Percentiles rank a stretch among this genome's conserved stretches.
Evolutionary conservation across 2,888 invertebrate species (phyloP).

Genomic region (Venusia cambrica): DNA sequence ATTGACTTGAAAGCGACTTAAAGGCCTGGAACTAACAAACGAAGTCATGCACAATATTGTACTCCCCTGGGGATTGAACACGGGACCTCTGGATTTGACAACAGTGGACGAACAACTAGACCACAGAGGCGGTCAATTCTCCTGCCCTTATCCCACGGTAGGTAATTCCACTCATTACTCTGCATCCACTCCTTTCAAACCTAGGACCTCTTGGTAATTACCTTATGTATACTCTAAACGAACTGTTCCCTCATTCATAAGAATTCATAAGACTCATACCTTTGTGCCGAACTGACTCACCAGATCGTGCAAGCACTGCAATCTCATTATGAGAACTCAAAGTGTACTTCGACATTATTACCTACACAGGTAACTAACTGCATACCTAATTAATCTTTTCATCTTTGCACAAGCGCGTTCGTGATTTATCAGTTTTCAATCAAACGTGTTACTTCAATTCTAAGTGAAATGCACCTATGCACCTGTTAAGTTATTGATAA

Average conservation of each 20-base stretch:
- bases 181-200: too few relatives aligned
- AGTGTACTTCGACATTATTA: slow-evolving; percentile 9
- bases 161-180: too few relatives aligned
- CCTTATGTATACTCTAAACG: too few relatives aligned
- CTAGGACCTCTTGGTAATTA: too few relatives aligned
- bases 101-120: too few relatives aligned
- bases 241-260: not conserved
- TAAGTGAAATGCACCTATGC: slow-evolving; percentile 21
- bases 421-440: slow-evolving; percentile 27
- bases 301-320: slow-evolving; percentile 15
- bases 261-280: slow-evolving; percentile 7
- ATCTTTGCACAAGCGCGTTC: slow-evolving; percentile 25
- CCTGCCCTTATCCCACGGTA: too few relatives aligned
- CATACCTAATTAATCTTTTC: slow-evolving; percentile 7
- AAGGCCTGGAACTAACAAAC: too few relatives aligned
- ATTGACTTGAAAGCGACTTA: too few relatives aligned
- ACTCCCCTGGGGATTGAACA: too few relatives aligned
- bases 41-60: too few relatives aligned
- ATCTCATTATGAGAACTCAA: slow-evolving; percentile 10
- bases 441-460: slow-evolving; percentile 22
- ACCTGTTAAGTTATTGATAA: slow-evolving; percentile 15
- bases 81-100: too few relatives aligned
- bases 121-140: too few relatives aligned
- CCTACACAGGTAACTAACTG: not conserved
- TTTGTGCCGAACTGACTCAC: slow-evolving; percentile 13